Conservation (phyloP, 2,113 vertebrate species). For the Ia io region DNA sequence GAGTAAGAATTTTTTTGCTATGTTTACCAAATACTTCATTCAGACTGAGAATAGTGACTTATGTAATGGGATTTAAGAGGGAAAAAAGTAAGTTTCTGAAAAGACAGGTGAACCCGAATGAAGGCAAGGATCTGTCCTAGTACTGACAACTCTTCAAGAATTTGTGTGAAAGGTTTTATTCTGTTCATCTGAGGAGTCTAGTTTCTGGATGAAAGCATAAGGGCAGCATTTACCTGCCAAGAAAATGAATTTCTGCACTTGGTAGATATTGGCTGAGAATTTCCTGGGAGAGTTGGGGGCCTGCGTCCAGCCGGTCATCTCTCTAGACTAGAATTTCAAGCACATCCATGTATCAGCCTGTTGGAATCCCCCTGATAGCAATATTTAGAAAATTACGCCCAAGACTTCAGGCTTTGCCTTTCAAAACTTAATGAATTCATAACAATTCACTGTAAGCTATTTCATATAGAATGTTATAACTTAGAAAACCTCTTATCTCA, state of each 20-base stretch:
- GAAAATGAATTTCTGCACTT: background rate
- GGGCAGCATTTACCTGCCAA: background rate
- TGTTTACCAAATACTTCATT: background rate
- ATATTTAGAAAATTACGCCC: background rate
- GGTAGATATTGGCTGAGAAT: background rate
- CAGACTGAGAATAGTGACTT: background rate
- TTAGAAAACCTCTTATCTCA: conserved; percentile 11
- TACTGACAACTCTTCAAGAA: background rate
- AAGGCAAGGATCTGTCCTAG: background rate
- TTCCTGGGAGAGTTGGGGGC: background rate
- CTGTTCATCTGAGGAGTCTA: background rate
- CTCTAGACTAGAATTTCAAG: background rate
- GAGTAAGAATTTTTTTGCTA: background rate
- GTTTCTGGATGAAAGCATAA: background rate
- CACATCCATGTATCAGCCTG: fast-evolving
- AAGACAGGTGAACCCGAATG: background rate
- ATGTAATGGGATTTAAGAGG: background rate
- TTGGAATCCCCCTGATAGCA: background rate
- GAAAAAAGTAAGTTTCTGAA: background rate
- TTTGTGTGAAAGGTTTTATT: background rate
- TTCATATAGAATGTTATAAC: background rate
- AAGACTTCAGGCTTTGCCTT: background rate
- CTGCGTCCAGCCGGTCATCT: background rate
- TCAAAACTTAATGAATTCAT: background rate
- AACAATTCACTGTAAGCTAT: background rate